Base-by-base conservation (phyloP, 2,113 vertebrate species). In the Parus major region DNA sequence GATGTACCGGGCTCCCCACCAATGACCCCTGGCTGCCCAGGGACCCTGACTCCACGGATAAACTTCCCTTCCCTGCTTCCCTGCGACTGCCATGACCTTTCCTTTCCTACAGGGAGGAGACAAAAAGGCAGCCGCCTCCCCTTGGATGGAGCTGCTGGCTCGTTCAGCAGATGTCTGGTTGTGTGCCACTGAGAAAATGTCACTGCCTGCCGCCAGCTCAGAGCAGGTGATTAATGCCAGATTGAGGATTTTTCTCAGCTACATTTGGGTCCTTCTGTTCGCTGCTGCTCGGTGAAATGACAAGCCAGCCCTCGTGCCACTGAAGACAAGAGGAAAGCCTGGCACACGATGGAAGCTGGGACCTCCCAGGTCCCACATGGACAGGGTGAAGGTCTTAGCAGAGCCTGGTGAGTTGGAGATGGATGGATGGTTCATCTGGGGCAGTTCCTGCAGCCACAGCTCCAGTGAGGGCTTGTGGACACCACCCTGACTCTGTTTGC, bases 161-260 rank as follows among this genome's bases (percentile, higher is more conserved):
- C 5, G 0, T 87, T 85, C 88, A 93, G 96, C 96, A 97, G 95
- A 95, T 97, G 95, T 93, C 92, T 97, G 93, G 88, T 92, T 87
- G 63, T 91, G 91, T 85, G 95, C 94, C 96, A 93, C 92, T 63
- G 86, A 33, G 92, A 93, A 97, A 97, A 97, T 96, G 96, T 96
- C 96, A 97, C 80, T 93, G 92, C 86, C 92, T 96, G 95, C 92
- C 60, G 50, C 91, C 92, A 95, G 95, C 93, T 96, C 92, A 61
- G 15, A 94, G 84, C 93, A 96, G 95, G 93, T 96, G 95, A 95
- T 96, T 96, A 93, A 96, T 96, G 95, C 94, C 95, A 94, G 91
- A 88, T 1, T 94, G 92, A 91, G 89, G 83, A 71, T 80, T 96
- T 93, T 90, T 93, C 73, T 24, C 59, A 93, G 88, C 81, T 90